Evolutionary conservation across 53 echinoderm and acorn worm species (phyloP), one percentile per base, ranked within the genome.

Genomic region (Holothuria scabra): DNA sequence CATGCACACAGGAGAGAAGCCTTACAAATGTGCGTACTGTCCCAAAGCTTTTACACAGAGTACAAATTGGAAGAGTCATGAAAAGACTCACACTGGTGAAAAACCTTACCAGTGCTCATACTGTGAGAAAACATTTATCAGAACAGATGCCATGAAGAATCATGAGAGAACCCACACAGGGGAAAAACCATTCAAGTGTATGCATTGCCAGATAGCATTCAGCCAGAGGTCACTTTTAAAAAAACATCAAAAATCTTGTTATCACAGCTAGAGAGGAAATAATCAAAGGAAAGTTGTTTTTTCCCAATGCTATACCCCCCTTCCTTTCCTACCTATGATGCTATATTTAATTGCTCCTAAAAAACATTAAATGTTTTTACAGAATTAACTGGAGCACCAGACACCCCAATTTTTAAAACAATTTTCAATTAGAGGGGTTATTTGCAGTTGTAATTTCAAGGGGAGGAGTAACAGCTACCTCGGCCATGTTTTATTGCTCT

Each of bases 51-150:
- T 84, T 79, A 88, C 84, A 56, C 76, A 76, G 49, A 64, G 76
- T 38, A 84, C 76, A 28, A 76, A 84, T 57, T 78, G 76, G 67
- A 76, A 84, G 78, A 84, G 76, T 22, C 88, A 88, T 34, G 88
- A 88, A 65, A 83, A 83, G 4, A 74, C 83, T 30, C 88, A 88
- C 84, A 88, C 88, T 1, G 88, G 88, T 19, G 88, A 88, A 32
- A 88, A 84, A 37, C 88, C 88, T 3, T 64, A 76, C 67, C 32
- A 62, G 67, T 88, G 88, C 24, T 61, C 75, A 6, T 84, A 84
- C 84, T 88, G 88, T 41, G 84, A 88, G 37, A 88, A 88, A 59
- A 66, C 44, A 4, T 88, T 88, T 78, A 63, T 70, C 80, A 79
- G 88, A 76, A 76, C 76, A 66, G 84, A 84, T 79, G 84, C 84